Evolutionary conservation across 2,888 invertebrate species (phyloP).

Genomic region (Conchocele bisecta): DNA sequence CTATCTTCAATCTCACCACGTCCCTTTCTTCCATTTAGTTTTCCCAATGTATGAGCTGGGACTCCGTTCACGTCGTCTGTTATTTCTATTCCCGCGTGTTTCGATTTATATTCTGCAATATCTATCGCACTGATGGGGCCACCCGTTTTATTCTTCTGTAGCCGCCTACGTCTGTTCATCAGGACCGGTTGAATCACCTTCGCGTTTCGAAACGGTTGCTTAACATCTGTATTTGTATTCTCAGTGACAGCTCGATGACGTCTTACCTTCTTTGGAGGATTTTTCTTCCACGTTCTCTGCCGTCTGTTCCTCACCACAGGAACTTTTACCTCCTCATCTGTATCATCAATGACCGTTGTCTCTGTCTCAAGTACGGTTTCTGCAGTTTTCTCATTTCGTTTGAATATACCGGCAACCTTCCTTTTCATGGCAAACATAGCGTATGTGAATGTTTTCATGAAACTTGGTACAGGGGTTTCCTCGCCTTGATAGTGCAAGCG

Average conservation of each 20-base stretch:
- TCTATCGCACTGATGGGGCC: no score
- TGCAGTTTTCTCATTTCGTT: no score
- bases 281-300: neutral
- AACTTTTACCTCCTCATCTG: neutral
- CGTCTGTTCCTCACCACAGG: neutral
- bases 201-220: neutral
- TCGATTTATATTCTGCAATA: no score
- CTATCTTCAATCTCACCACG: no score
- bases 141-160: neutral
- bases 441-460: conserved; percentile 20
- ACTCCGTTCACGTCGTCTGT: no score
- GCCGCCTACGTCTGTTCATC: neutral
- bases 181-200: neutral
- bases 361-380: neutral
- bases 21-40: no score
- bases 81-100: no score
- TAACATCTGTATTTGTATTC: neutral
- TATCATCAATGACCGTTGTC: neutral
- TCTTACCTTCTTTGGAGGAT: neutral
- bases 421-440: conserved; percentile 26
- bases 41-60: no score
- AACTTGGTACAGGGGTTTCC: conserved; percentile 32
- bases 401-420: conserved; percentile 14
- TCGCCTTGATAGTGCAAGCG: conserved; percentile 46
- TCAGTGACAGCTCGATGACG: no score